Conservation (phyloP, 2,113 vertebrate species). For the Irena cyanogastra region DNA sequence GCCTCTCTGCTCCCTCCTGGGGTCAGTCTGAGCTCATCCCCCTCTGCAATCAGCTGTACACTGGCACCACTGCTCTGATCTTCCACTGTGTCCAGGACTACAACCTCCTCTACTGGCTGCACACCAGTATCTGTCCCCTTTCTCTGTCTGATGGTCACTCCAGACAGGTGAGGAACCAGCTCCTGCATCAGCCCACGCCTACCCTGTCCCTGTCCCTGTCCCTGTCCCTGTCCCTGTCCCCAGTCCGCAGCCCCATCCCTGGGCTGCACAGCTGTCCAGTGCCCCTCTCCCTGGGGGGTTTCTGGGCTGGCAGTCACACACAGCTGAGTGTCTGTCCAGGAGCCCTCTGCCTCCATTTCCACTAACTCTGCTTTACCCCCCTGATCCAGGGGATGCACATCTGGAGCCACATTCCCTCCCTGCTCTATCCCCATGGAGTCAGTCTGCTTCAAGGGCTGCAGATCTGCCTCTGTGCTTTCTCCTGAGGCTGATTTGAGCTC, state of each 20-base stretch:
- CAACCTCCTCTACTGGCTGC: background rate
- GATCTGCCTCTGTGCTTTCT: background rate
- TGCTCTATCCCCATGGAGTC: fast-evolving
- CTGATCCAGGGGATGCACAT: background rate
- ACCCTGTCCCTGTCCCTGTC: background rate
- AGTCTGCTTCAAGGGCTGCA: background rate
- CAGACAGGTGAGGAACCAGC: background rate
- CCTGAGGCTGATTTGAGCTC: fast-evolving
- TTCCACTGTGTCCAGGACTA: background rate
- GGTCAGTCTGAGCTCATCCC: background rate
- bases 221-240: background rate
- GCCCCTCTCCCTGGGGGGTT: fast-evolving
- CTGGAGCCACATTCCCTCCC: fast-evolving
- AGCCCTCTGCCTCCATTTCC: background rate
- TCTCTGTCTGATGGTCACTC: background rate
- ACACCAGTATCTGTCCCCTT: background rate
- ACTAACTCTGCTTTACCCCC: fast-evolving
- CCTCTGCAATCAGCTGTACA: background rate
- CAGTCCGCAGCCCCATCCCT: background rate
- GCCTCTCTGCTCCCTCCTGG: background rate
- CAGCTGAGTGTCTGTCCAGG: fast-evolving
- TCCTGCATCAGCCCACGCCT: fast-evolving
- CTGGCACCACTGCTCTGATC: background rate
- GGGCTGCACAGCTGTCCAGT: fast-evolving
- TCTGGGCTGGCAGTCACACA: fast-evolving